These are phyloP conservation scores for Drosophila tsacasi DNA, from an alignment of 1,140 invertebrate genomes.

Conservation along the genomic window DNA sequence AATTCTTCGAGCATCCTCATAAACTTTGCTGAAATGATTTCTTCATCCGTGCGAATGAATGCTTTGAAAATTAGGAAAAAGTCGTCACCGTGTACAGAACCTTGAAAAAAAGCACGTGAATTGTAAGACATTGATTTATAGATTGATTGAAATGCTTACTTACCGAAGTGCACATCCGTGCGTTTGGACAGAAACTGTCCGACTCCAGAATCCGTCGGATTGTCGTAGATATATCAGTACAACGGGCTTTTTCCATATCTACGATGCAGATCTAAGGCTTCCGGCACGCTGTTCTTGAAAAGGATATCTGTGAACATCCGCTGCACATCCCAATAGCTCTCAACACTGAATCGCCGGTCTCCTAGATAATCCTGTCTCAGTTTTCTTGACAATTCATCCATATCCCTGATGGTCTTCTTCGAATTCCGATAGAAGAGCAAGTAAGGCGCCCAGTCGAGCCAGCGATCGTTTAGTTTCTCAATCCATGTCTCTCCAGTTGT, in stretches of 20 bases:
- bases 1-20: conserved; percentile 59
- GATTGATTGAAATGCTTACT: neutral
- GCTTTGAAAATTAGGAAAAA: conserved; percentile 22
- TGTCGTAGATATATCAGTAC: conserved; percentile 64
- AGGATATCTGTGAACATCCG: conserved; percentile 61
- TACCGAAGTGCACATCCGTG: conserved; percentile 55
- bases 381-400: conserved; percentile 37
- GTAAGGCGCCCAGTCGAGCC: conserved; percentile 56
- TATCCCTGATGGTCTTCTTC: conserved; percentile 14
- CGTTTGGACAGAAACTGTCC: conserved; percentile 42
- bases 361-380: conserved; percentile 49
- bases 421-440: conserved; percentile 54
- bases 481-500: conserved; percentile 21
- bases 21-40: conserved; percentile 46
- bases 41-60: conserved; percentile 34
- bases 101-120: neutral
- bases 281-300: conserved; percentile 55
- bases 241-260: conserved; percentile 34
- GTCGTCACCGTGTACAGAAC: conserved; percentile 35
- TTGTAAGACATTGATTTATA: fast-evolving
- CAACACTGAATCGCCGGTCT: conserved; percentile 38
- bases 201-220: conserved; percentile 39
- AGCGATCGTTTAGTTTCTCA: conserved; percentile 50
- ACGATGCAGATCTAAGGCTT: conserved; percentile 43
- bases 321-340: conserved; percentile 57